These are phyloP conservation scores for Drosophila dunni DNA, from an alignment of 1,140 invertebrate species.

Conservation along the genomic window DNA sequence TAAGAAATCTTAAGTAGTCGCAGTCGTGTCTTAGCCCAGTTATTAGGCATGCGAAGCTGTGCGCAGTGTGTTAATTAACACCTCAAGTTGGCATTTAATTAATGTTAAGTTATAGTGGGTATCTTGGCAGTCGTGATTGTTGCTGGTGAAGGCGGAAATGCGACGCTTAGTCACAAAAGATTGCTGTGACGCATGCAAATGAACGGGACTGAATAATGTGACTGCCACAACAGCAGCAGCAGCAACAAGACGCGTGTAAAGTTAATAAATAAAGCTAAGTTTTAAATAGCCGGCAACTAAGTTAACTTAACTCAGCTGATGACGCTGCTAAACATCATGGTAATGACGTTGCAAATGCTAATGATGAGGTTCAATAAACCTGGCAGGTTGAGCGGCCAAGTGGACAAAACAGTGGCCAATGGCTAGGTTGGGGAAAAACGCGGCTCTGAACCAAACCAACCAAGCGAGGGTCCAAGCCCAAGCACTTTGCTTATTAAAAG, in stretches of 20 bases:
- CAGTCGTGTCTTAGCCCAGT: constrained; percentile 63
- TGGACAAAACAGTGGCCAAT: constrained; percentile 66
- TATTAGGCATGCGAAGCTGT: constrained; percentile 63
- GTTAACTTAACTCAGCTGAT: constrained; percentile 57
- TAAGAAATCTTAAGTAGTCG: neutral
- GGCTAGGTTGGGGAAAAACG: constrained; percentile 46
- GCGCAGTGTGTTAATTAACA: constrained; percentile 62
- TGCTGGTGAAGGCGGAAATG: constrained; percentile 63
- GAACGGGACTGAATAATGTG: constrained; percentile 45
- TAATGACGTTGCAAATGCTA: constrained; percentile 22
- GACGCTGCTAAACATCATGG: constrained; percentile 22
- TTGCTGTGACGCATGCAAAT: constrained; percentile 70
- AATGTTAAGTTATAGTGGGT: constrained; percentile 39
- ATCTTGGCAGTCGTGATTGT: constrained; percentile 33
- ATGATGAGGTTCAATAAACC: constrained; percentile 61
- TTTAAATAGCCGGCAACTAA: constrained; percentile 62
- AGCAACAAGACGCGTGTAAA: constrained; percentile 20
- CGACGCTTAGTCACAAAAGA: constrained; percentile 64
- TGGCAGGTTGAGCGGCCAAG: constrained; percentile 67
- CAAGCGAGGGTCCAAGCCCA: constrained; percentile 65
- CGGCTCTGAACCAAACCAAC: constrained; percentile 47
- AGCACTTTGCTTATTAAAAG: constrained; percentile 80
- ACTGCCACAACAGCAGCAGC: constrained; percentile 20
- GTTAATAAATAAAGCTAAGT: constrained; percentile 67
- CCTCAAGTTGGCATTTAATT: constrained; percentile 59